Base-by-base conservation (phyloP, 2,797 vertebrate genomes). In the Cossypha polioptera region DNA sequence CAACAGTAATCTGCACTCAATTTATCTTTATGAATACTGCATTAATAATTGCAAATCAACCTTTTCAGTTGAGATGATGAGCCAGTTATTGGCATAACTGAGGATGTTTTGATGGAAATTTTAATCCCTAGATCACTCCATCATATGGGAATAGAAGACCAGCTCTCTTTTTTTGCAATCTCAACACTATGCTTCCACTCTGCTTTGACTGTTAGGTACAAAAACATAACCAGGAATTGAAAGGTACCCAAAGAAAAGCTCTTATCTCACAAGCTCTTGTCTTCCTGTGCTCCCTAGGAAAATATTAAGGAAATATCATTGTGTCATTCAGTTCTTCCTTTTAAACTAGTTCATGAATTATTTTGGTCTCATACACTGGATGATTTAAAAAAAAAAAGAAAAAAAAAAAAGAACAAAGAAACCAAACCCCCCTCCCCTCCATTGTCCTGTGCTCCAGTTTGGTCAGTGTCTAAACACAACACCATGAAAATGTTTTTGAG, bases 371-470 rank as follows among this genome's bases (percentile, higher is more conserved):
- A 35, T 9, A 53, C 7, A 53, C 0, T 12, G 3, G 29, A 77
- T 40, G 10, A 79, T 11, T n/a, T 1, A 5, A 25, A 43, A 55
- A 71, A 26, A 66, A 31, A 35, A 40, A 40, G 2, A 40, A 40
- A 40, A 40, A 40, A 24, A 36, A 21, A 4, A n/a, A 10, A 26
- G 4, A 40, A 40, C 40, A 43, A 6, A 5, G 31, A 73, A 47
- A 2, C 15, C n/a, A 47, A 47, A 22, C 7, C 3, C 4, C 3
- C 1, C 12, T 9, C 36, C 36, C 53, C 11, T 1, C 6, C 3
- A 38, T 1, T 21, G 31, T n/a, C 40, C 13, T 22, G 26, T 69
- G 65, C 20, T 82, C 35, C 31, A 79, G 47, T 12, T 42, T 35
- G 54, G 35, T 29, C 43, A 71, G 16, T 12, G 17, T 36, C 54